Evolutionary conservation across 2,113 vertebrate species (phyloP).

Genomic region (Malurus cyaneus): DNA sequence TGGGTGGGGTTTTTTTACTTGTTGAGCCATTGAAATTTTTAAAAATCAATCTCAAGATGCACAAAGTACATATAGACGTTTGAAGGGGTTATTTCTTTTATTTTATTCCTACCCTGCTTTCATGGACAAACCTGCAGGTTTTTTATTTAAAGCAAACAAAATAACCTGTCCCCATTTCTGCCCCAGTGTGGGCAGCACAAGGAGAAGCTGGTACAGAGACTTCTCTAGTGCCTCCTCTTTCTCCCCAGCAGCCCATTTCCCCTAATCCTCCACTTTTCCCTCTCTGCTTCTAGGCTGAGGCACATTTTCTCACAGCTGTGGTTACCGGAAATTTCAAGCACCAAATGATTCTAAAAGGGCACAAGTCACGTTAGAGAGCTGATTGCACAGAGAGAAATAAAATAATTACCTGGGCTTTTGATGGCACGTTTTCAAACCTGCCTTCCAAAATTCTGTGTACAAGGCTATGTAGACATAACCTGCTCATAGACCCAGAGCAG

Average conservation of each 20-base stretch:
- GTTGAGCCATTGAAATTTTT: neutral
- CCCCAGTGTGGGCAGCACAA: neutral
- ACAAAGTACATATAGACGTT: neutral
- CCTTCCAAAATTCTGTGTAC: neutral
- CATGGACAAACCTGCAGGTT: neutral
- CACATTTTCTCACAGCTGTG: neutral
- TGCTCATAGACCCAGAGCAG: neutral
- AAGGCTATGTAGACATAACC: neutral
- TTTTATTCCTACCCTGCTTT: neutral
- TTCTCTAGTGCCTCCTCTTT: neutral
- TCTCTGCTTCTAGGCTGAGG: neutral
- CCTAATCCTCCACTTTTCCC: neutral
- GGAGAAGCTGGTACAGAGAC: neutral
- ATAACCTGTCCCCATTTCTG: neutral
- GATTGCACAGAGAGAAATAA: neutral
- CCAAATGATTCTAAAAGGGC: neutral
- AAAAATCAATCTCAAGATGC: accelerated
- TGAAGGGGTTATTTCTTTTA: neutral
- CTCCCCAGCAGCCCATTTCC: neutral
- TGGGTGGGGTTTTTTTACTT: neutral
- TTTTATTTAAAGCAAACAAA: neutral
- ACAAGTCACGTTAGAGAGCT: neutral
- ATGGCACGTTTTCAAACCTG: neutral
- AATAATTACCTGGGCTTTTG: constrained; percentile 5
- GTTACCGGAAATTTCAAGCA: constrained; percentile 6